Evolutionary conservation across 2,797 vertebrate species (phyloP).

Genomic region (Pseudochirops cupreus): DNA sequence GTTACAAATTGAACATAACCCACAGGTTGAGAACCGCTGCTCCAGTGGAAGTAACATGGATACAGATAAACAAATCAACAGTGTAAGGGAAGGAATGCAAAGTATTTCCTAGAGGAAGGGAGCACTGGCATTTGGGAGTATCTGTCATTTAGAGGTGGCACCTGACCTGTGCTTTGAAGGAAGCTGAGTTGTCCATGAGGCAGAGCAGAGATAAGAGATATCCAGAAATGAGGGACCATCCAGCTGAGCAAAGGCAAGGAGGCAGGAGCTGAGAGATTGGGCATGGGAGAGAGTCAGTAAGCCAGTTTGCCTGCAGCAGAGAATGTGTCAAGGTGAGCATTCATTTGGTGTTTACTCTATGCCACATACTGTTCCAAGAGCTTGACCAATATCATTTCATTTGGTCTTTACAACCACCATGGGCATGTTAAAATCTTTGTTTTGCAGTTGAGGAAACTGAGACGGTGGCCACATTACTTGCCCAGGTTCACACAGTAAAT

Average conservation of each 20-base stretch:
- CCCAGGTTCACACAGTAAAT: background rate
- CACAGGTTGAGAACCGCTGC: too few relatives aligned
- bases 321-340: background rate
- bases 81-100: background rate
- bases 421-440: background rate
- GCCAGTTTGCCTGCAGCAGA: background rate
- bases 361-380: background rate
- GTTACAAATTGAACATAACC: too few relatives aligned
- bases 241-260: background rate
- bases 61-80: background rate
- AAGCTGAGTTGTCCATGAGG: background rate
- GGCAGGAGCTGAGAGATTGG: background rate
- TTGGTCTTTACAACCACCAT: background rate
- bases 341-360: background rate
- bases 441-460: background rate
- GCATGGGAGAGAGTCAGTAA: background rate
- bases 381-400: background rate
- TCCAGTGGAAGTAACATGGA: background rate
- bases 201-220: background rate
- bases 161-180: background rate
- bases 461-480: background rate
- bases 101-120: background rate
- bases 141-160: background rate
- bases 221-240: background rate
- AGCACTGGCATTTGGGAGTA: background rate